Base-by-base conservation (phyloP, 2,888 invertebrate species). In the Leistus spinibarbis region DNA sequence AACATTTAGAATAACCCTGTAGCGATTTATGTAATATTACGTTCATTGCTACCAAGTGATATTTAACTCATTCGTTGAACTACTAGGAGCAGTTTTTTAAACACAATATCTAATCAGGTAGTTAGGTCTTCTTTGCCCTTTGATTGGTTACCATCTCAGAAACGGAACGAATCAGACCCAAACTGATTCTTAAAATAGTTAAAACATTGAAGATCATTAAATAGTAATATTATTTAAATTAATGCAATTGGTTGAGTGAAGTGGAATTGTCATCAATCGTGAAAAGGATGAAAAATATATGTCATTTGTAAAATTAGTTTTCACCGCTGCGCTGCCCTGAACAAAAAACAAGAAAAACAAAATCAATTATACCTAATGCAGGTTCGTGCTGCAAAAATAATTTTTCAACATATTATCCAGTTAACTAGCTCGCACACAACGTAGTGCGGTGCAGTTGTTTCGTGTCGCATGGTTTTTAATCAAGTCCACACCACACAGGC, bases 391-490 rank as follows among this genome's bases (percentile, higher is more conserved):
- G 40, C 10, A 7, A 40, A 40, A 40, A 40, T 40, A 40, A 40
- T 2, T 40, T 40, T 40, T 40, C 40, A 40, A 40, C 40, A 40
- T 40, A 40, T 40, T 40, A 40, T 40, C 40, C 40, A 7, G 40
- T 40, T 40, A 40, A 40, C 40, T 40, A 40, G 40, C 40, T 40
- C 40, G 40, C 40, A 5, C 40, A 40, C 40, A 40, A 40, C 40
- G 13, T 40, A 7, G 40, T 40, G 40, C 40, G n/a, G n/a, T n/a
- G n/a, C n/a, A n/a, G n/a, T n/a, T 40, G 40, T 40, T 40, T 40
- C 40, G 40, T 19, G 60, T 60, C 19, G 60, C 16, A 22, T 60
- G 60, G 22, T 60, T 60, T 60, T 60, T 60, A 60, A 60, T 60
- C 60, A 40, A 40, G 40, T 40, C 40, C 40, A 40, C 40, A 40